These are phyloP conservation scores for Blastobasis lacticolella DNA, from an alignment of 2,888 invertebrate species.

Conservation along the genomic window DNA sequence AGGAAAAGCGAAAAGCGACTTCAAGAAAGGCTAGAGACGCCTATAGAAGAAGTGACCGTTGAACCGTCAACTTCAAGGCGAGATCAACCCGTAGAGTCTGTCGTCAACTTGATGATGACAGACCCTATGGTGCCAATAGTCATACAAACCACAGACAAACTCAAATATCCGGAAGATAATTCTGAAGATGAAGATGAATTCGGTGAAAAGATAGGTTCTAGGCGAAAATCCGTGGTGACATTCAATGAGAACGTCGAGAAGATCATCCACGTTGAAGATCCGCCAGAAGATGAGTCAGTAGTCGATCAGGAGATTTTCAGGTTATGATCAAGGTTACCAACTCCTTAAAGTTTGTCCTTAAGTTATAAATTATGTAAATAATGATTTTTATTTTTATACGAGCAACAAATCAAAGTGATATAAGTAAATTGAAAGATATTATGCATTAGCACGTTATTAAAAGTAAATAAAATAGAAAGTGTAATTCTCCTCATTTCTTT, in stretches of 20 bases:
- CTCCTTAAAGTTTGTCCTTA: background rate
- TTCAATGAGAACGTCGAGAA: conserved; percentile 74
- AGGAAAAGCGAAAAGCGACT: conserved; percentile 53
- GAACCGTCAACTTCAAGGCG: conserved; percentile 25
- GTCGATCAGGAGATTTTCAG: conserved; percentile 40
- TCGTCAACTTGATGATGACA: conserved; percentile 29
- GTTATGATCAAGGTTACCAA: conserved; percentile 24
- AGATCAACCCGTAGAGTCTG: conserved; percentile 21
- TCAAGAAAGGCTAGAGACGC: conserved; percentile 51
- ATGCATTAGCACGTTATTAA: background rate
- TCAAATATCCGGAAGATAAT: conserved; percentile 47
- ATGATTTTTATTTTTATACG: background rate
- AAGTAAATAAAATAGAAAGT: background rate
- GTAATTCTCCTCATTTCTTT: background rate
- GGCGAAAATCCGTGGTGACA: conserved; percentile 67
- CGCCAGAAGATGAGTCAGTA: conserved; percentile 25
- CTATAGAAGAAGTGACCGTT: conserved; percentile 28
- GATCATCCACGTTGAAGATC: conserved; percentile 65
- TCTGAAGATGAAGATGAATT: conserved; percentile 58
- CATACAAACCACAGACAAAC: conserved; percentile 59
- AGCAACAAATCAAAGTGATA: too few relatives aligned
- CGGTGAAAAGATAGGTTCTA: conserved; percentile 40
- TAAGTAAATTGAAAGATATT: background rate
- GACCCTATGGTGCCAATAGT: conserved; percentile 41
- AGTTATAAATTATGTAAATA: conserved; percentile 4